These are phyloP conservation scores for Nymphalis urticae DNA, from an alignment of 2,888 invertebrate genomes.

Conservation along the genomic window DNA sequence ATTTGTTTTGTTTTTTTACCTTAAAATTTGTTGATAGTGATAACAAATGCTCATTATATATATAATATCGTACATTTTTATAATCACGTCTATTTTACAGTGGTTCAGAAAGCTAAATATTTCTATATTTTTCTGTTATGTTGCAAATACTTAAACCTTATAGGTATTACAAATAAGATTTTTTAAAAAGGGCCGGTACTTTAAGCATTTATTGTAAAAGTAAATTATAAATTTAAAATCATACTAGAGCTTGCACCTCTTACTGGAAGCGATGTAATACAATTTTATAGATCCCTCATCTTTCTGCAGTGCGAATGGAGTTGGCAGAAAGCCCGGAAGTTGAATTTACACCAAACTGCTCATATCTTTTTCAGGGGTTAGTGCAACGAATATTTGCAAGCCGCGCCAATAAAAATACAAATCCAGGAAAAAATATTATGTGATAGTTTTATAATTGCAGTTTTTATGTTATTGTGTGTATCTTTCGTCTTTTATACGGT, in stretches of 20 bases:
- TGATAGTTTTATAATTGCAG: slow-evolving; percentile 32
- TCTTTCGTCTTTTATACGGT: slow-evolving; percentile 3
- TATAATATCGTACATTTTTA: too few species aligned
- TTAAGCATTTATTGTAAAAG: background rate
- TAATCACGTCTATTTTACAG: too few species aligned
- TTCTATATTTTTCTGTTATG: too few species aligned
- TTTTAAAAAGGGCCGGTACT: too few species aligned
- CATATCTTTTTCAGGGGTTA: slow-evolving; percentile 48
- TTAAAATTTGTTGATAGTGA: too few species aligned
- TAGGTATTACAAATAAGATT: too few species aligned
- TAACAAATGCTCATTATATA: too few species aligned
- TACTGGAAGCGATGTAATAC: slow-evolving; percentile 45
- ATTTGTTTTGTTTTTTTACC: too few species aligned
- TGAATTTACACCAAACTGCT: slow-evolving; percentile 56
- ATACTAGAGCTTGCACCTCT: slow-evolving; percentile 34
- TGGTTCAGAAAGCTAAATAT: too few species aligned
- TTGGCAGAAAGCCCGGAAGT: slow-evolving; percentile 61
- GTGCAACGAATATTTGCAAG: slow-evolving; percentile 44
- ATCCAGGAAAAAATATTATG: slow-evolving; percentile 31
- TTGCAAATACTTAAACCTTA: too few species aligned
- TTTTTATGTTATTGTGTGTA: slow-evolving; percentile 17
- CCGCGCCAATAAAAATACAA: slow-evolving; percentile 42
- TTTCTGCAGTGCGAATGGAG: slow-evolving; percentile 64
- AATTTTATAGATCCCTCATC: slow-evolving; percentile 62
- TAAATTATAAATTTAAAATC: slow-evolving; percentile 12